Conservation (phyloP, 2,888 invertebrate genomes). For the Apotomis turbidana region DNA sequence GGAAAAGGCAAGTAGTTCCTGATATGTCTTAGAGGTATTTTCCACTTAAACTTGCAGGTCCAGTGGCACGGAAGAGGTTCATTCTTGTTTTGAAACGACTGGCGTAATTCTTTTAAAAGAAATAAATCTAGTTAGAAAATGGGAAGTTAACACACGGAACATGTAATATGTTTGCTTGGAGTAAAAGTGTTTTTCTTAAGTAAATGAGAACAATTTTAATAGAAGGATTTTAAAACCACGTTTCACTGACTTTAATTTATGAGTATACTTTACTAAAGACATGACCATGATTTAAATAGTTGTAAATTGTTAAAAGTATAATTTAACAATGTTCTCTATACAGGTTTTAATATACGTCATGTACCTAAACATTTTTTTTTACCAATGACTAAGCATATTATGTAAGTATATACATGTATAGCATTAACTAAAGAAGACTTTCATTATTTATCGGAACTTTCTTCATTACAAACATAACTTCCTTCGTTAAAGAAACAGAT, state of each 20-base stretch:
- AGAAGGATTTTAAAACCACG: no score
- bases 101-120: conserved; percentile 55
- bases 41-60: conserved; percentile 54
- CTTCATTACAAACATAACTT: conserved; percentile 1
- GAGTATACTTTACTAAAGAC: no score
- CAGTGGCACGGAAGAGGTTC: conserved; percentile 61
- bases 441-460: neutral
- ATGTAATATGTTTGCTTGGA: conserved; percentile 58
- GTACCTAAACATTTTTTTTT: no score
- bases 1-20: conserved; percentile 40
- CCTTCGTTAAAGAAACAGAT: conserved; percentile 14
- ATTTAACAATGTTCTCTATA: neutral
- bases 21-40: conserved; percentile 58
- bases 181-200: conserved; percentile 64
- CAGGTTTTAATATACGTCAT: neutral
- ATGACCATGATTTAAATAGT: neutral
- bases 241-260: no score
- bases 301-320: neutral
- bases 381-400: no score
- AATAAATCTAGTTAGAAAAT: conserved; percentile 82
- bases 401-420: no score
- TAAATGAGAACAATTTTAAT: conserved; percentile 34
- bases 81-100: conserved; percentile 59
- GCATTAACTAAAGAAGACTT: neutral
- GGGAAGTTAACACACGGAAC: conserved; percentile 73